Conservation (phyloP, 2,797 vertebrate genomes). For the Schizothorax lantsangensis region DNA sequence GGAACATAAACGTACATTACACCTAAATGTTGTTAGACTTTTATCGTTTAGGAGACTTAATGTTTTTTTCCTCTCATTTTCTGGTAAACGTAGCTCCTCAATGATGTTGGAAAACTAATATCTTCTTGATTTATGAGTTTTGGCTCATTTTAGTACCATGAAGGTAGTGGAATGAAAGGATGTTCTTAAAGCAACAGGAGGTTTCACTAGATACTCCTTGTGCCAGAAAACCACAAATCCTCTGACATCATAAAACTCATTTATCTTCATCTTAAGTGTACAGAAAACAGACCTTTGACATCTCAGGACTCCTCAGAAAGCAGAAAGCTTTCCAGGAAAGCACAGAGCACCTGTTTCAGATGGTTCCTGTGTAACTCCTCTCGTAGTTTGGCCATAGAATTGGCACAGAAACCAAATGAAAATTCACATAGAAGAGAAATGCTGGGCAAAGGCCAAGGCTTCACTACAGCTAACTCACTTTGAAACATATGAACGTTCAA, state of each 20-base stretch:
- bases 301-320: slow-evolving; percentile 42
- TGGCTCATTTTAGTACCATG: background rate
- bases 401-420: background rate
- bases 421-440: background rate
- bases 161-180: background rate
- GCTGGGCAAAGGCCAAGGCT: background rate
- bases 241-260: background rate
- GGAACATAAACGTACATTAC: background rate
- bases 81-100: background rate
- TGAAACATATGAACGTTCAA: background rate
- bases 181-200: background rate
- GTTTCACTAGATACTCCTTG: background rate
- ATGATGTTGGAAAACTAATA: background rate
- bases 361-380: background rate
- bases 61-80: background rate
- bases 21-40: background rate
- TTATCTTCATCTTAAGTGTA: slow-evolving; percentile 2
- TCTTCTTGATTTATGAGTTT: background rate
- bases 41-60: background rate
- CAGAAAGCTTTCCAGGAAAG: background rate
- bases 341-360: slow-evolving; percentile 36
- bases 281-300: slow-evolving; percentile 36
- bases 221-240: slow-evolving; percentile 18
- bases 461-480: slow-evolving; percentile 8
- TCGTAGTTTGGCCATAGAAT: background rate